A percentile compares a stretch with the other conserved stretches of the same genome.
These are phyloP conservation scores for Holacanthus passer DNA, from an alignment of 2,113 vertebrate species.

Conservation along the genomic window DNA sequence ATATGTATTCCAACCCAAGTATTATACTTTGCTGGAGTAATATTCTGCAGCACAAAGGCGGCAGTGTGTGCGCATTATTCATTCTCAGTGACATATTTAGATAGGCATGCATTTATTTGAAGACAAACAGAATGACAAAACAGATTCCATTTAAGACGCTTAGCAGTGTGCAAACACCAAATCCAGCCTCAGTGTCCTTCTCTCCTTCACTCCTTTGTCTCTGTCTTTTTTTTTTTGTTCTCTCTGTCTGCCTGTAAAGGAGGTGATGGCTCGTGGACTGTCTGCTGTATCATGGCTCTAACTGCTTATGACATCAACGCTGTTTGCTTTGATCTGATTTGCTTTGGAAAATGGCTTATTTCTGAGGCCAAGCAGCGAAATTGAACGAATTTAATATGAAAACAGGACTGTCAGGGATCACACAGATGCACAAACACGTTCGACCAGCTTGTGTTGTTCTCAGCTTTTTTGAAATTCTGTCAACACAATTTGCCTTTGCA, in stretches of 20 bases:
- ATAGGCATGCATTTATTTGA: conserved; percentile 51
- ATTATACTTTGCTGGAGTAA: conserved; percentile 60
- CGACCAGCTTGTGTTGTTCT: neutral
- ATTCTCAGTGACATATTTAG: conserved; percentile 62
- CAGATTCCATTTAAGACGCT: conserved; percentile 53
- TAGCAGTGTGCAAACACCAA: conserved; percentile 43
- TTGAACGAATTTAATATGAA: conserved; percentile 44
- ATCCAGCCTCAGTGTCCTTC: conserved; percentile 23
- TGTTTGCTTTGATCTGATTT: conserved; percentile 70
- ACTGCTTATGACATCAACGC: conserved; percentile 59
- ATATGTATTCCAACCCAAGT: conserved; percentile 48
- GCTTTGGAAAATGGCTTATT: conserved; percentile 65
- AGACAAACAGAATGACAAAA: conserved; percentile 57
- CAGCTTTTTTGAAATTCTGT: conserved; percentile 25
- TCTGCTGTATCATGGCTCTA: conserved; percentile 50
- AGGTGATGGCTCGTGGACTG: conserved; percentile 49
- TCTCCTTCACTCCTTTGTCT: conserved; percentile 26
- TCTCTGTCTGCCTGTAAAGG: conserved; percentile 24
- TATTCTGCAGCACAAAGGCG: conserved; percentile 59
- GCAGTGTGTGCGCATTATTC: conserved; percentile 49
- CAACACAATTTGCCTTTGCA: conserved; percentile 36
- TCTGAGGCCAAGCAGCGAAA: conserved; percentile 37
- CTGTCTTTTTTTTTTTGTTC: neutral
- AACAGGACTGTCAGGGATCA: conserved; percentile 29
- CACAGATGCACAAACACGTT: conserved; percentile 15